A percentile compares a stretch with the other conserved stretches of the same genome.
These are phyloP conservation scores for Palaemon carinicauda DNA, from an alignment of 1,140 invertebrate species.

Conservation along the genomic window DNA sequence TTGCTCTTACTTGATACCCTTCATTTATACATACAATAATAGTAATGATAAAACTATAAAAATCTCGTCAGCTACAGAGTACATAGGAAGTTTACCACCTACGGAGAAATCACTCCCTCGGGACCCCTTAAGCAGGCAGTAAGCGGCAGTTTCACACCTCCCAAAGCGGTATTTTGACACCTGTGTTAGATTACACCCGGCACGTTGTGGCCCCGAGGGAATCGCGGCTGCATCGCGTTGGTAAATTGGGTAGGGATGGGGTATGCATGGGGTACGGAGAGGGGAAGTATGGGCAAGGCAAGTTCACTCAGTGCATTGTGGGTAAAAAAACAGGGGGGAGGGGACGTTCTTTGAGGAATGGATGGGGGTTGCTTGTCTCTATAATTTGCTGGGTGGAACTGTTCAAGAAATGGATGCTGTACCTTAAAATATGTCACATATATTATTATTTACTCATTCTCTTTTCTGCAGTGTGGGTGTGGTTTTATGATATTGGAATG, in stretches of 20 bases:
- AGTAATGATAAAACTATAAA: no score
- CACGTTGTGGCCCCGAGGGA: neutral
- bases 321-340: neutral
- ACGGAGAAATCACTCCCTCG: no score
- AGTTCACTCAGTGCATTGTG: neutral
- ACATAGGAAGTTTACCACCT: no score
- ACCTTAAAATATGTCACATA: no score
- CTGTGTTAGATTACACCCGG: neutral
- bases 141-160: neutral
- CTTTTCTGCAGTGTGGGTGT: no score
- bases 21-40: no score
- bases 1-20: no score
- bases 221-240: neutral
- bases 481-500: no score
- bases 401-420: no score
- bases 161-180: neutral
- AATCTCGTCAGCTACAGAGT: no score
- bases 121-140: neutral
- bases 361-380: neutral
- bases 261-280: neutral
- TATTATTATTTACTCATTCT: no score
- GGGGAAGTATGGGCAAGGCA: neutral
- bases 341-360: neutral
- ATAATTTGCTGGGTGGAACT: no score
- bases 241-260: neutral